Conservation (phyloP, 1,140 invertebrate genomes). For the Trialeurodes vaporariorum region DNA sequence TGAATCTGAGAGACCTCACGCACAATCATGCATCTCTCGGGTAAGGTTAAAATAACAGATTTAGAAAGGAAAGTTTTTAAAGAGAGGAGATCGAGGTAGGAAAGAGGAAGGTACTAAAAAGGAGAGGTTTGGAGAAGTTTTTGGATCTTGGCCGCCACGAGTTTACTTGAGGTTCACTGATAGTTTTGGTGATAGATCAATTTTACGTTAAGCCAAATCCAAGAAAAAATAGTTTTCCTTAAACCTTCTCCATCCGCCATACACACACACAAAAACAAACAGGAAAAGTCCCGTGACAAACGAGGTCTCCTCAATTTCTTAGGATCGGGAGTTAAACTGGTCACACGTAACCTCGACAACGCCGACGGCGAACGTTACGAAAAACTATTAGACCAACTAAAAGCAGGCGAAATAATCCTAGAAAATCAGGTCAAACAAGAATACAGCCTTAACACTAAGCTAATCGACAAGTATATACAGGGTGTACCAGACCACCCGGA, state of each 20-base stretch:
- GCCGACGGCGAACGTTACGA: neutral
- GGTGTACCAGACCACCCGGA: neutral
- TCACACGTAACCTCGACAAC: neutral
- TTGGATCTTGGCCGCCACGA: no score
- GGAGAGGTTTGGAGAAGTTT: no score
- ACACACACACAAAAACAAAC: no score
- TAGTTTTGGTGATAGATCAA: no score
- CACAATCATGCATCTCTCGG: no score
- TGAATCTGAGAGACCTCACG: no score
- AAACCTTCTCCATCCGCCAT: no score
- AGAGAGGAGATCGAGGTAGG: no score
- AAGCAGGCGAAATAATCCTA: neutral
- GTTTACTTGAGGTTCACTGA: no score
- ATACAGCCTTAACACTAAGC: neutral
- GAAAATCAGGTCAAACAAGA: neutral
- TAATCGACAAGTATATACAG: neutral
- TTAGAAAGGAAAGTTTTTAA: no score
- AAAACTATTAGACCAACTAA: neutral
- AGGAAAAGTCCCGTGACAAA: neutral
- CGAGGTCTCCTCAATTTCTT: neutral
- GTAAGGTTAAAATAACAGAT: no score
- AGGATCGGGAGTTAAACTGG: neutral
- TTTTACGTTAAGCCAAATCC: neutral
- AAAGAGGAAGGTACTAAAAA: no score
- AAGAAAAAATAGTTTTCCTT: neutral